phyloP scores from a whole-genome alignment of 2,888 invertebrate genomes.

The Pseudoips prasinana region DNA sequence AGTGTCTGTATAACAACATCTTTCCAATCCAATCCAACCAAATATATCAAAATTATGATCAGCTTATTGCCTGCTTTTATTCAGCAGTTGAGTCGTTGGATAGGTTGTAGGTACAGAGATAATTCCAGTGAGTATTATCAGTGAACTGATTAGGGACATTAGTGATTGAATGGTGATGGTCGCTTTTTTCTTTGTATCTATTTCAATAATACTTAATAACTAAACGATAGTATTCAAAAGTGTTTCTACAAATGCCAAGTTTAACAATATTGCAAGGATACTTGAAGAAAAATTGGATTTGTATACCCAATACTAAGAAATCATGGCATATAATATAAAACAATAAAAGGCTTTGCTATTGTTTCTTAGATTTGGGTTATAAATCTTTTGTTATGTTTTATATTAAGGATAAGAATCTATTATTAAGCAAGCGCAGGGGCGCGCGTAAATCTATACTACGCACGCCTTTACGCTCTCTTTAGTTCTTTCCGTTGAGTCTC shows the following conservation, averaged over 20 bases:
- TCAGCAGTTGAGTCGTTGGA: too few relatives aligned
- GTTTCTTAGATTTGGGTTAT: constrained; percentile 19
- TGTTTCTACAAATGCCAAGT: not conserved
- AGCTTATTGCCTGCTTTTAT: too few relatives aligned
- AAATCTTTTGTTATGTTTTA: constrained; percentile 36
- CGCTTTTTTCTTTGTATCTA: constrained; percentile 13
- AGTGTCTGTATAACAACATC: not conserved
- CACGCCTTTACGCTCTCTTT: constrained; percentile 60
- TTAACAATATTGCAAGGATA: too few relatives aligned
- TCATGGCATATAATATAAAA: too few relatives aligned
- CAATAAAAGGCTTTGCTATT: too few relatives aligned
- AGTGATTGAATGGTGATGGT: constrained; percentile 34
- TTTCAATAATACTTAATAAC: not conserved
- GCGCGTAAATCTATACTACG: constrained; percentile 55
- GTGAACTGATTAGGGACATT: constrained; percentile 5
- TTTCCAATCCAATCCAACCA: too few relatives aligned
- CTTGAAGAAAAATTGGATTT: not conserved
- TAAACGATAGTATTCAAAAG: constrained; percentile 12
- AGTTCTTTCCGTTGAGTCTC: constrained; percentile 68
- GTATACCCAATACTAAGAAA: too few relatives aligned
- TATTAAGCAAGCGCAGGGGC: constrained; percentile 53
- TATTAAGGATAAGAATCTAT: constrained; percentile 41
- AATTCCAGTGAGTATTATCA: too few relatives aligned
- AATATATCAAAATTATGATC: too few relatives aligned
- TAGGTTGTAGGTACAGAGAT: too few relatives aligned